Conservation (phyloP, 2,797 vertebrate species). For the Eptatretus atami region DNA sequence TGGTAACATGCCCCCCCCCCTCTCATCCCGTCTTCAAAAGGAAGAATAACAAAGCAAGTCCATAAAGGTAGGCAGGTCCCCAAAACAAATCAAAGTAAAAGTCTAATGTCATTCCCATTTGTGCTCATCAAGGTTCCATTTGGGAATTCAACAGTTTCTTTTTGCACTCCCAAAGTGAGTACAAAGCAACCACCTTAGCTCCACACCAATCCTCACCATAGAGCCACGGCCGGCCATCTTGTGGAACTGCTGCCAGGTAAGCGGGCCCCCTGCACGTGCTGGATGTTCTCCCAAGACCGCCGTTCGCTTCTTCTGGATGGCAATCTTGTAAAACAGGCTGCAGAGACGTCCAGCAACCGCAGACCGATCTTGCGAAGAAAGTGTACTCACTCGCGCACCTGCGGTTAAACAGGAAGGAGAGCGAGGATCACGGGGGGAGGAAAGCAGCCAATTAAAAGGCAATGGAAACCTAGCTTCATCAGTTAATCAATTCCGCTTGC, state of each 20-base stretch:
- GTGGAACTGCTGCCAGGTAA: constrained; percentile 97
- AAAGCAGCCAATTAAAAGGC: neutral
- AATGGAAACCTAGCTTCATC: neutral
- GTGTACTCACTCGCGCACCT: constrained; percentile 78
- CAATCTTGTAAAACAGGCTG: constrained; percentile 87
- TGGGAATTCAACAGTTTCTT: too few relatives aligned
- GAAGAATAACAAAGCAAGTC: too few relatives aligned
- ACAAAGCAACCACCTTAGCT: neutral
- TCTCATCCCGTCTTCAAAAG: too few relatives aligned
- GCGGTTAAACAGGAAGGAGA: constrained; percentile 8
- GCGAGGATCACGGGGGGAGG: neutral
- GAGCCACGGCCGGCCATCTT: constrained; percentile 96
- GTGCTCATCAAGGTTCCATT: too few relatives aligned
- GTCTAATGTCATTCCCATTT: too few relatives aligned
- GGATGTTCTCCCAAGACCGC: constrained; percentile 96
- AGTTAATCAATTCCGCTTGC: too few relatives aligned
- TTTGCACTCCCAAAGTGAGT: constrained; percentile 5
- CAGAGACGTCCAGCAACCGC: constrained; percentile 65
- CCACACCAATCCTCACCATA: constrained; percentile 27
- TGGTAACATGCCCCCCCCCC: too few relatives aligned
- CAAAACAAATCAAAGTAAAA: too few relatives aligned
- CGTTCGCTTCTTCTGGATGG: constrained; percentile 83
- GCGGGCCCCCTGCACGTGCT: constrained; percentile 85
- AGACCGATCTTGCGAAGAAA: constrained; percentile 88
- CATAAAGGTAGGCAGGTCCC: too few relatives aligned